phyloP scores from a whole-genome alignment of 2,888 invertebrate species.

The Polydrusus tereticollis region DNA sequence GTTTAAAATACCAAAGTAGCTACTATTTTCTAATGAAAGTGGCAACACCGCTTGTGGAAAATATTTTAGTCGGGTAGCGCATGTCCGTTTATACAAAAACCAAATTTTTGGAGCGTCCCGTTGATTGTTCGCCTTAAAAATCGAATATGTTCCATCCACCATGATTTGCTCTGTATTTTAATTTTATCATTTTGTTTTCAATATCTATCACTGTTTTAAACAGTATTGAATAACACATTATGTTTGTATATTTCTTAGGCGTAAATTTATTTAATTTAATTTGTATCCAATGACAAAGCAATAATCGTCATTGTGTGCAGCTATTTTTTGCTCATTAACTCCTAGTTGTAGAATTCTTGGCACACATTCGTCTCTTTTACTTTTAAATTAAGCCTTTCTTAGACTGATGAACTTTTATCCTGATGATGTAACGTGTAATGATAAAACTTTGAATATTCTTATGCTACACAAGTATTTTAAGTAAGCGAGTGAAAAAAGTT shows the following conservation, averaged over 20 bases:
- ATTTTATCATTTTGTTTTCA: neutral
- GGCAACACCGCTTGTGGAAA: no score
- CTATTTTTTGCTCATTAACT: conserved; percentile 6
- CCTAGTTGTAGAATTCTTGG: neutral
- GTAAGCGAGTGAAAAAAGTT: no score
- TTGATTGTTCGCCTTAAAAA: no score
- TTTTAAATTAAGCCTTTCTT: neutral
- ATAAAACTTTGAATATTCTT: conserved; percentile 2
- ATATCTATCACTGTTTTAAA: neutral
- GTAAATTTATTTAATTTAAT: neutral
- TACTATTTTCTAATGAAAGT: no score
- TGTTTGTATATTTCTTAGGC: neutral
- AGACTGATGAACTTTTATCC: conserved; percentile 13
- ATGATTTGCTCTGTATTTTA: neutral
- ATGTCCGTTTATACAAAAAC: no score
- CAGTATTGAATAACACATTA: neutral
- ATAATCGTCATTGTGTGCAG: neutral
- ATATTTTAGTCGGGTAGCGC: no score
- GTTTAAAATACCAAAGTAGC: no score
- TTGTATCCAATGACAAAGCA: neutral
- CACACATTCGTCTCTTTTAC: conserved; percentile 11
- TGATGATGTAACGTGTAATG: neutral
- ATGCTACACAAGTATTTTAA: neutral
- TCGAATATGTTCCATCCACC: no score
- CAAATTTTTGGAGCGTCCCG: no score